Conservation (phyloP, 2,113 vertebrate genomes). For the Neopipo cinnamomea region DNA sequence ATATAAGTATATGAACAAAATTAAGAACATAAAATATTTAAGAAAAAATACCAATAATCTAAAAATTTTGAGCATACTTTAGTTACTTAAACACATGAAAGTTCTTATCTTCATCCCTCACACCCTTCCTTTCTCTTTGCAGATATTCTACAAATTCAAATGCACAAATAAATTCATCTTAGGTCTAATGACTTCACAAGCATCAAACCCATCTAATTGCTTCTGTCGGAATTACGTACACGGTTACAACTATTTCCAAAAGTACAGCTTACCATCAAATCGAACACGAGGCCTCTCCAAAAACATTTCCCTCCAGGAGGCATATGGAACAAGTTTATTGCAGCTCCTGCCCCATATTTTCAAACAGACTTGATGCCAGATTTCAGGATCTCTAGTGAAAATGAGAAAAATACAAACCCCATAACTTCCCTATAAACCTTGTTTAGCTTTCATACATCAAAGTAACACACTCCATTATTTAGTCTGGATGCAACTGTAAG, state of each 20-base stretch:
- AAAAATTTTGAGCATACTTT: neutral
- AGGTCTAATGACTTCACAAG: neutral
- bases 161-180: neutral
- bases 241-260: neutral
- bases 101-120: neutral
- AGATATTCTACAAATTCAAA: neutral
- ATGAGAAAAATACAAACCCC: conserved; percentile 10
- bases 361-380: conserved; percentile 93
- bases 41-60: neutral
- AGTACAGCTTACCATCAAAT: conserved; percentile 87
- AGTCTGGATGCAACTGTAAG: neutral
- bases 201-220: neutral
- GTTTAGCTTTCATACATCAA: neutral
- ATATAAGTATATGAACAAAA: neutral
- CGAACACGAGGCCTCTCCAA: conserved; percentile 91
- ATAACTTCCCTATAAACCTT: neutral
- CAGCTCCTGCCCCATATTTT: conserved; percentile 94
- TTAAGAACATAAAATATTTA: neutral
- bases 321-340: conserved; percentile 86
- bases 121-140: neutral
- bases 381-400: conserved; percentile 90
- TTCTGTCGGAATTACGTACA: neutral
- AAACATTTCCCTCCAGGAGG: conserved; percentile 98
- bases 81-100: neutral
- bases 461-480: neutral